Base-by-base conservation (phyloP, 2,113 vertebrate genomes). In the Microcebus ravelobensis region DNA sequence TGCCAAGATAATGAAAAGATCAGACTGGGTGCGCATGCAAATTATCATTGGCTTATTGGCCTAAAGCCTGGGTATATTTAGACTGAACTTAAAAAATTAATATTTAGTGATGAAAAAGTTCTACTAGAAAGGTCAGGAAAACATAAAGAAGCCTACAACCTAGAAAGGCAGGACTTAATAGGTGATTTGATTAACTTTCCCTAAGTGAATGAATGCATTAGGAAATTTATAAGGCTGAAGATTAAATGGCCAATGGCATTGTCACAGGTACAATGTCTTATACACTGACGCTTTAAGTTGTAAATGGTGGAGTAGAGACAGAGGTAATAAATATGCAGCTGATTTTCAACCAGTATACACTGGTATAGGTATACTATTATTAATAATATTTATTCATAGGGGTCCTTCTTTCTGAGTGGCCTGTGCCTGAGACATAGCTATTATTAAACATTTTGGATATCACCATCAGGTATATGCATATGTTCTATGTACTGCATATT, bases 1-100 rank as follows among this genome's bases (percentile, higher is more conserved):
- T 67, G 45, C 57, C 77, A 91, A 96, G 63, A 83, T 93, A 67
- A 79, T 93, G 27, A 89, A 85, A 68, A 86, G 48, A 91, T 73
- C 29, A 13, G 71, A 88, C 8, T 67, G 34, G 6, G 11, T 61
- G 39, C 25, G 9, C 31, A 20, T 74, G 50, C 31, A 57, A n/a
- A 48, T 70, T 79, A 57, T 14, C 68, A 23, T 2, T 27, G 4
- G 34, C 21, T 96, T 84, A 68, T 29, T 82, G 59, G 18, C 71
- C 45, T 65, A 45, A 20, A 89, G 57, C 6, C 34, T 74, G 17
- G 2, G 10, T 68, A 13, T 71, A 52, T 42, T 50, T 79, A n/a
- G 71, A 29, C 31, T 90, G 34, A 95, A 48, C 20, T 23, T 87
- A 68, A 80, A 89, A 50, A 77, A 27, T 55, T 82, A 87, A 42